Base-by-base conservation (phyloP, 2,888 invertebrate genomes). In the Zeuzera pyrina region DNA sequence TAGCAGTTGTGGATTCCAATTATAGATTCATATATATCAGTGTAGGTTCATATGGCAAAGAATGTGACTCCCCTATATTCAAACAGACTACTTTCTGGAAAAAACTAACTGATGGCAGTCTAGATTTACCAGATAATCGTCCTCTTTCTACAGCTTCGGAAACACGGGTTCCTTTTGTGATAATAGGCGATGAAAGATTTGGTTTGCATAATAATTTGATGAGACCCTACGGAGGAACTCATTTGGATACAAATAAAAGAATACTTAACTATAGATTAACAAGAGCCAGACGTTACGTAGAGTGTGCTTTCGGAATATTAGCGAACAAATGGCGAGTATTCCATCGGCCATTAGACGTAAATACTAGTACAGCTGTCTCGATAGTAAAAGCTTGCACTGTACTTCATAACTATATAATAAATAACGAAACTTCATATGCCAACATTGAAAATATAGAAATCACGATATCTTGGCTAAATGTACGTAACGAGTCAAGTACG, bases 1-100 rank as follows among this genome's bases (percentile, higher is more conserved):
- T 31, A n/a, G 26, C 31, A 6, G 26, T 26, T 10, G 26, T 26
- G 6, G 12, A 25, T 25, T 25, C 32, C 8, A 11, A 32, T 4
- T 32, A 32, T 13, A 7, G 15, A 12, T 32, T 32, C 21, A 28
- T 32, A 15, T 27, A 21, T 6, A 21, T 32, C 2, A 11, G 15
- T 32, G 22, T 27, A 3, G 28, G 32, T 4, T 19, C 26, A 4
- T 32, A 32, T 32, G 28, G 28, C 6, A 32, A 22, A 27, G 28
- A 28, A n/a, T n/a, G 5, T 23, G 23, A 23, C 10, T 23, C 23
- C 10, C 3, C 23, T 3, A 23, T 23, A 6, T 23, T 23, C 5
- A 23, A n/a, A 23, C n/a, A n/a, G n/a, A n/a, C n/a, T n/a, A 23
- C 5, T n/a, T 23, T 23, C 10, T 23, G 23, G 23, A 3, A 23